Evolutionary conservation across 92 coral and sea anemone species (phyloP).

Genomic region (Anthopleura xanthogrammica): DNA sequence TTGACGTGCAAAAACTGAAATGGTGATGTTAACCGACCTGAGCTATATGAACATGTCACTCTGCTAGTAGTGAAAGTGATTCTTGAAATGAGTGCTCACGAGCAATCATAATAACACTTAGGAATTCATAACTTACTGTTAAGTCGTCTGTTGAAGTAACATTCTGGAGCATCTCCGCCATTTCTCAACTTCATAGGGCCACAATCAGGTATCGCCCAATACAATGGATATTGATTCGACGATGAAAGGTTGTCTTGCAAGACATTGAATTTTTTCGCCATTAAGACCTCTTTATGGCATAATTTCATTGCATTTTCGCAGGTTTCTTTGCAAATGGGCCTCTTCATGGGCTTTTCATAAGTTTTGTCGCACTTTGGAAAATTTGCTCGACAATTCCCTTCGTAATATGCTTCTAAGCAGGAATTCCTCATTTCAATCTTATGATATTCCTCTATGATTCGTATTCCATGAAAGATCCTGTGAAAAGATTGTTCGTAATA

Average conservation of each 20-base stretch:
- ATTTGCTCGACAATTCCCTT: not conserved
- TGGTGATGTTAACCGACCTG: too few species aligned
- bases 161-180: slow-evolving; percentile 28
- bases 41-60: too few species aligned
- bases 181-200: not conserved
- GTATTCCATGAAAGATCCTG: not conserved
- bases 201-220: slow-evolving; percentile 7
- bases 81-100: too few species aligned
- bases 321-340: slow-evolving; percentile 18
- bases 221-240: not conserved
- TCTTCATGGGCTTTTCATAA: not conserved
- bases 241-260: not conserved
- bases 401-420: not conserved
- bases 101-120: too few species aligned
- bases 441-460: not conserved
- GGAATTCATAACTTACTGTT: not conserved
- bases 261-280: not conserved
- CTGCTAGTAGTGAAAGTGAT: too few species aligned
- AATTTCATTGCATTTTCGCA: not conserved
- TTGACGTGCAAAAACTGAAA: too few species aligned
- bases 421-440: not conserved
- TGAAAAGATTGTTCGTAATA: not conserved
- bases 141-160: not conserved
- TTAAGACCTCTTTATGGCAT: slow-evolving; percentile 1
- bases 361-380: slow-evolving; percentile 27